Base-by-base conservation (phyloP, 35 echinoderm and acorn worm genomes). In the Ophioderma brevispina region DNA sequence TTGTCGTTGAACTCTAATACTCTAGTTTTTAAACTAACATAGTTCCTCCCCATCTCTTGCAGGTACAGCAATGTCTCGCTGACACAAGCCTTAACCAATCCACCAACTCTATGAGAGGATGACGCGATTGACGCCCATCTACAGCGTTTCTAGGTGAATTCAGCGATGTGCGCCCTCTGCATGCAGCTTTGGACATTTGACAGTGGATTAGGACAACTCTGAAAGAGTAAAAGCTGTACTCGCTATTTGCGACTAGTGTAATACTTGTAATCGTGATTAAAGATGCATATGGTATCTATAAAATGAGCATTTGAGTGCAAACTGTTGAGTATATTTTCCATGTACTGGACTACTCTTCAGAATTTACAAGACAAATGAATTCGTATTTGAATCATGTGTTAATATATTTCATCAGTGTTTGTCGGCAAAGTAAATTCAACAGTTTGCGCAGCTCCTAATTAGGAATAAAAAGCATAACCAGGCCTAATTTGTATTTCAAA, bases 51-150 rank as follows among this genome's bases (percentile, higher is more conserved):
- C 41, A 8, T 17, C 41, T 70, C n/a, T 70, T 70, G 1, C 28
- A 70, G 59, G 23, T 70, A 70, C 59, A 70, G 59, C 59, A 70
- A 70, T 70, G 59, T 70, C 15, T 70, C 59, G n/a, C 59, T 70
- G n/a, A 25, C 23, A 70, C 59, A 70, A 25, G 59, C 59, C 15
- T 30, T 70, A 25, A 25, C 59, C 10, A 70, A 70, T 25, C 59
- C 59, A 70, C 59, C 59, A 3, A 70, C 17, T 70, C 59, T 70
- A 70, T 70, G 59, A 70, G 59, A 18, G 59, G n/a, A 8, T 11
- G 46, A 11, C 21, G 59, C 1, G 3, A 70, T 70, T 4, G 59
- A 18, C 59, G n/a, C 10, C 59, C 28, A 70, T 8, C 28, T 3
- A 25, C 17, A 70, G n/a, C 46, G 21, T 52, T 11, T 52, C 59